Base-by-base conservation (phyloP, 1,140 invertebrate genomes). In the Atta cephalotes region DNA sequence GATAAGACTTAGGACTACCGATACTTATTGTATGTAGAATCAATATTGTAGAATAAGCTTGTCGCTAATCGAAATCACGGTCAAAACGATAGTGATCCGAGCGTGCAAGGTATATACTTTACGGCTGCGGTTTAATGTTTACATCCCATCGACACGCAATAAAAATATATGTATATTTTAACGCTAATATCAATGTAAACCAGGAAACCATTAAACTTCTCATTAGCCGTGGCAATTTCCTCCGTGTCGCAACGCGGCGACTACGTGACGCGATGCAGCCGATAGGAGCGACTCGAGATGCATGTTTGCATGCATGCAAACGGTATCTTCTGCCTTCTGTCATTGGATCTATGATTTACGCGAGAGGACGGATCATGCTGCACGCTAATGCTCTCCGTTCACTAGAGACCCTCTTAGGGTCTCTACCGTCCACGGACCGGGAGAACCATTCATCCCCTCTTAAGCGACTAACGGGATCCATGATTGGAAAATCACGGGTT, bases 161-260 rank as follows among this genome's bases (percentile, higher is more conserved):
- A 65, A 70, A 85, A 78, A 86, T 88, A 21, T 86, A 74, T 66
- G 71, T 66, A 66, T 77, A 85, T 68, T 58, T 49, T 77, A 88
- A 89, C 85, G 84, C 77, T 88, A 88, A 89, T 86, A 86, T 45
- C 72, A 25, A 25, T 66, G 72, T 56, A 77, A 49, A 78, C 71
- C 86, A 87, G 86, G 72, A 85, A 88, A 56, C 74, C 58, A 49
- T 62, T 56, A 78, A 45, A 86, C 87, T 88, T 88, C 82, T 89
- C 80, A 89, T 88, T 89, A 88, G 81, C 39, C 82, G 31, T 56
- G 62, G 74, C 21, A 85, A 78, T 79, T 85, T 85, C 49, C 82
- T 79, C 12, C 56, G 28, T 12, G 70, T 21, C 28, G 31, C 49
- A 45, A 31, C 28, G 28, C 76, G 35, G 6, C 39, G 39, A 3